phyloP scores from a whole-genome alignment of 35 echinoderm and acorn worm species.

The Apostichopus japonicus region DNA sequence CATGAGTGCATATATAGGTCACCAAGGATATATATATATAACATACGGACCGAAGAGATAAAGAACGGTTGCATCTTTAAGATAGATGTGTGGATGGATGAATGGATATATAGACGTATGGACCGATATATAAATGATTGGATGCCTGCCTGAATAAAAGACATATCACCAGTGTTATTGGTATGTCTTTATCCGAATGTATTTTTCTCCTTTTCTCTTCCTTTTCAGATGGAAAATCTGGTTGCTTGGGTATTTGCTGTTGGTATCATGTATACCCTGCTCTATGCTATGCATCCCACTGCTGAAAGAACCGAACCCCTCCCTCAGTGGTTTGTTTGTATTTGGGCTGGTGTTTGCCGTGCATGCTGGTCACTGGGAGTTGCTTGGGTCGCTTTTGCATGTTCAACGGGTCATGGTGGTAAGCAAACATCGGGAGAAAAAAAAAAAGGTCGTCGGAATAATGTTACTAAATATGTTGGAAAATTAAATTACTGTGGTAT shows the following conservation, averaged over 20 bases:
- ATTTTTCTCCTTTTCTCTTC: background rate
- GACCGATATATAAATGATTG: no score
- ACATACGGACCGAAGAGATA: no score
- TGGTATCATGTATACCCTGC: background rate
- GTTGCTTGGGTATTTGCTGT: background rate
- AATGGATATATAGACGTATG: no score
- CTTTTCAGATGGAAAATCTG: background rate
- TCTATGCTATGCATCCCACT: background rate
- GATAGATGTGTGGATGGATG: no score
- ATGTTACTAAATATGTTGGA: no score
- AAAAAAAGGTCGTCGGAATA: no score
- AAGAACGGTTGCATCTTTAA: no score
- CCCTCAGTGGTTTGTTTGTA: background rate
- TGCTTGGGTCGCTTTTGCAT: slow-evolving; percentile 19
- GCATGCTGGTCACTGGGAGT: background rate
- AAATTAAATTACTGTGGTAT: no score
- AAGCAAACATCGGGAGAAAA: background rate
- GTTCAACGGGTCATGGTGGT: slow-evolving; percentile 12
- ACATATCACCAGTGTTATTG: no score
- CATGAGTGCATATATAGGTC: no score
- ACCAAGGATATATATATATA: no score
- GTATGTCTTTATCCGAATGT: background rate
- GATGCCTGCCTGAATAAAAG: no score
- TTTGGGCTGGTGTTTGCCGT: background rate
- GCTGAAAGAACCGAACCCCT: background rate